A percentile compares a stretch with the other conserved stretches of the same genome.
Evolutionary conservation across 2,797 vertebrate species (phyloP).

Genomic region (Astyanax mexicanus): DNA sequence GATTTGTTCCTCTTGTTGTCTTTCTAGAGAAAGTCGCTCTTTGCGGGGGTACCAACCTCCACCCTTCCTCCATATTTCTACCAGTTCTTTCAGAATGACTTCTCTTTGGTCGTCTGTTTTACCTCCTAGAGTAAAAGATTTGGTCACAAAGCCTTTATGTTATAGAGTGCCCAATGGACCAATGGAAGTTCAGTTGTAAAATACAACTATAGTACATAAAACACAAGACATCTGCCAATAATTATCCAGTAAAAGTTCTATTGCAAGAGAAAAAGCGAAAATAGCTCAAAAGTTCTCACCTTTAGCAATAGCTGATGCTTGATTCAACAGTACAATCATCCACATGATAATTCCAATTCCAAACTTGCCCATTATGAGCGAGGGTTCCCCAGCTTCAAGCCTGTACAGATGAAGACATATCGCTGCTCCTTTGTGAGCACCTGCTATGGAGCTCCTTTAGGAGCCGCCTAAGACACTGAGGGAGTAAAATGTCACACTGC

Average conservation of each 20-base stretch:
- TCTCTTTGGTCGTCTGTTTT: slow-evolving; percentile 67
- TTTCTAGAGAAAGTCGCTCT: slow-evolving; percentile 54
- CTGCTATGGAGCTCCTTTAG: slow-evolving; percentile 44
- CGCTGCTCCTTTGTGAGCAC: slow-evolving; percentile 47
- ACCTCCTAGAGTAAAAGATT: slow-evolving; percentile 59
- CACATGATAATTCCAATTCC: slow-evolving; percentile 68
- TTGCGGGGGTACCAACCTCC: slow-evolving; percentile 58
- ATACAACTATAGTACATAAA: background rate
- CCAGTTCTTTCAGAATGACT: slow-evolving; percentile 72
- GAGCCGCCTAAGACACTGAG: slow-evolving; percentile 41
- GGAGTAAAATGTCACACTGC: slow-evolving; percentile 71
- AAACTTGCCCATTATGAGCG: slow-evolving; percentile 67
- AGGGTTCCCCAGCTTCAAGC: slow-evolving; percentile 65
- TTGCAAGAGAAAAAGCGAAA: too few species aligned
- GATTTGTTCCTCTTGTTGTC: slow-evolving; percentile 62
- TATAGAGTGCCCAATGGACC: too few species aligned
- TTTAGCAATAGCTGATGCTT: slow-evolving; percentile 61
- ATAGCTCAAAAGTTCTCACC: too few species aligned
- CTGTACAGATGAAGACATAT: slow-evolving; percentile 54
- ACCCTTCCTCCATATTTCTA: slow-evolving; percentile 75
- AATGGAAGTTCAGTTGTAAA: too few species aligned
- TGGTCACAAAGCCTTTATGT: background rate
- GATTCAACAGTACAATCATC: slow-evolving; percentile 69
- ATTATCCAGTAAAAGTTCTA: too few species aligned
- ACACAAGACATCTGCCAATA: too few species aligned